phyloP scores from a whole-genome alignment of 2,888 invertebrate genomes.

The Cheilosia scutellata region DNA sequence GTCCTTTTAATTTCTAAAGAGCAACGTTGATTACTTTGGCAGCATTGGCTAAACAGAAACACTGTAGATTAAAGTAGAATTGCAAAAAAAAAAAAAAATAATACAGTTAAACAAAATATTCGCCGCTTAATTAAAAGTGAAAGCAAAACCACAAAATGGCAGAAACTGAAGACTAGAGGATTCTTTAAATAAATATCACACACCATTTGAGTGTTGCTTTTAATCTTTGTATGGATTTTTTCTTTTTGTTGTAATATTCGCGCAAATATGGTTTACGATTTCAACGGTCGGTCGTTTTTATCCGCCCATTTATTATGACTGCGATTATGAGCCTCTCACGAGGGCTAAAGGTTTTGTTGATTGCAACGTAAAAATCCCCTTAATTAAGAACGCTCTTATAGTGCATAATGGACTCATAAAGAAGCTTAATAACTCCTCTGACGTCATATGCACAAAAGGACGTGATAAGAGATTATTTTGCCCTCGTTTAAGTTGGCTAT shows the following conservation, averaged over 20 bases:
- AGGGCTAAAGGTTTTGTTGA: conserved; percentile 65
- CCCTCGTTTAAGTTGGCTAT: conserved; percentile 18
- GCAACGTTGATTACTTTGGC: conserved; percentile 30
- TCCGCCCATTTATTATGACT: conserved; percentile 38
- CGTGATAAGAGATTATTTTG: conserved; percentile 30
- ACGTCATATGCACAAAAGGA: conserved; percentile 44
- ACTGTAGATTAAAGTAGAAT: not conserved
- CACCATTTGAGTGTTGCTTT: conserved; percentile 36
- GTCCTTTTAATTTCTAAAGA: conserved; percentile 43
- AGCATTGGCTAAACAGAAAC: conserved; percentile 5
- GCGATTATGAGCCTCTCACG: conserved; percentile 47
- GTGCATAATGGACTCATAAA: conserved; percentile 60
- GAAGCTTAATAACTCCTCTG: conserved; percentile 56
- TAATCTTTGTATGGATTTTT: conserved; percentile 42
- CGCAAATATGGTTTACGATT: no score
- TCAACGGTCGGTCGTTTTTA: not conserved
- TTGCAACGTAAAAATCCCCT: conserved; percentile 69
- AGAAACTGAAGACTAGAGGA: not conserved
- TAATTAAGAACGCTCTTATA: conserved; percentile 67
- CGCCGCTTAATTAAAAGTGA: conserved; percentile 47
- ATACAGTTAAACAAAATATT: not conserved
- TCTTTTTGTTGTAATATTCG: not conserved
- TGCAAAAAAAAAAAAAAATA: not conserved
- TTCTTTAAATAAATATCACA: conserved; percentile 6
- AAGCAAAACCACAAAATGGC: not conserved